phyloP scores from a whole-genome alignment of 2,797 vertebrate genomes.

The Cynopterus sphinx region DNA sequence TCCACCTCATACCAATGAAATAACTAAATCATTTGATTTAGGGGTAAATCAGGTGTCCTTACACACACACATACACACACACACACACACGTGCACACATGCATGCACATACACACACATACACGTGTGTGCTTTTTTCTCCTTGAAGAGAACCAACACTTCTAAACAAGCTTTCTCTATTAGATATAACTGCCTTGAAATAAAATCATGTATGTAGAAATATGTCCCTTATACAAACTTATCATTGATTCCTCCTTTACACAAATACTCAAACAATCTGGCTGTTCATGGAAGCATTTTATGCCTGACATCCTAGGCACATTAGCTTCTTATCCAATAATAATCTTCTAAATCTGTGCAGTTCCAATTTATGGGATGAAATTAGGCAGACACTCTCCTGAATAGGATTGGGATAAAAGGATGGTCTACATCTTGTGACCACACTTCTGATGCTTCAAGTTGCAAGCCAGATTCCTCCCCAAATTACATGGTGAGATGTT shows the following conservation, averaged over 20 bases:
- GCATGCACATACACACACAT: not conserved
- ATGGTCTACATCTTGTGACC: not conserved
- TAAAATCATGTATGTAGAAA: not conserved
- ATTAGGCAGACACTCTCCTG: not conserved
- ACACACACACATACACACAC: not conserved
- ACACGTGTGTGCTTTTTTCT: not conserved
- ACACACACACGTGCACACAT: not conserved
- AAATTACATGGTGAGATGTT: accelerated
- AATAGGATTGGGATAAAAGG: not conserved
- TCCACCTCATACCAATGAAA: not conserved
- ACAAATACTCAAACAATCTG: not conserved
- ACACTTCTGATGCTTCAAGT: not conserved
- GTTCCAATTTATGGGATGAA: not conserved
- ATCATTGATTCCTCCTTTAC: not conserved
- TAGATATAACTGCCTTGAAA: not conserved
- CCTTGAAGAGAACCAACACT: not conserved
- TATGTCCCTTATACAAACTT: not conserved
- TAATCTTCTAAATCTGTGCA: not conserved
- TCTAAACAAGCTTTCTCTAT: not conserved
- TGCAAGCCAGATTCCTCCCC: not conserved
- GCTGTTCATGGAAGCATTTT: not conserved
- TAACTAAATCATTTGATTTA: not conserved
- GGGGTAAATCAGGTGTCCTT: not conserved
- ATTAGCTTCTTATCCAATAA: not conserved
- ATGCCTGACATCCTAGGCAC: not conserved